Evolutionary conservation across 2,113 vertebrate genomes (phyloP), one percentile per base, ranked within the genome.

Genomic region (Camarhynchus parvulus): DNA sequence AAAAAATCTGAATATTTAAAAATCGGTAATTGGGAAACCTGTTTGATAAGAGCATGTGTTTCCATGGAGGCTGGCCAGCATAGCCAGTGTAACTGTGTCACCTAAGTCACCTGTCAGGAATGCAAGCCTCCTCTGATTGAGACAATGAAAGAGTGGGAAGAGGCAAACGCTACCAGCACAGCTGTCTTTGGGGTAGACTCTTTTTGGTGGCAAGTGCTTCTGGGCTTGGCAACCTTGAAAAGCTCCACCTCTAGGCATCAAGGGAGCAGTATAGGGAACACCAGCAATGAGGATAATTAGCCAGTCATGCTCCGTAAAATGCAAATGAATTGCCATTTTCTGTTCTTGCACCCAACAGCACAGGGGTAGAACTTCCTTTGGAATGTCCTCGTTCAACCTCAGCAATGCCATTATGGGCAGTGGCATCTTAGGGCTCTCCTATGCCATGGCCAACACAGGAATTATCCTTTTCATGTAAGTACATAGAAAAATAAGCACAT

Each of bases 381-480:
- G 99, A 78, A 99, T 99, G 98, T 99, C 99, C 1, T 98, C 99
- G 0, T 99, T 99, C 96, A 99, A 99, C 94, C 96, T 99, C 97
- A 99, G 99, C 93, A 99, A 99, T 1, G 99, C 99, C 94, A 99
- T 99, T 92, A 99, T 99, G 99, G 99, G 99, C 94, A 99, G 99
- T 2, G 99, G 99, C 10, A 99, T 99, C 94, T 97, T 99, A 88
- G 99, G 99, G 44, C 97, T 99, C 68, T 99, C 99, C 47, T 99
- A 98, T 27, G 99, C 99, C 74, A 99, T 99, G 99, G 99, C 99
- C 69, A 99, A 99, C 97, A 99, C 99, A 0, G 99, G 99, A 92
- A 99, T 99, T 61, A 61, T 99, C 27, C 97, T 99, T 76, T 99
- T 99, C 70, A 78, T 98, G 99, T 99, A 96, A 98, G 99, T 98